Conservation (phyloP, 2,113 vertebrate species). For the Protobothrops mucrosquamatus region DNA sequence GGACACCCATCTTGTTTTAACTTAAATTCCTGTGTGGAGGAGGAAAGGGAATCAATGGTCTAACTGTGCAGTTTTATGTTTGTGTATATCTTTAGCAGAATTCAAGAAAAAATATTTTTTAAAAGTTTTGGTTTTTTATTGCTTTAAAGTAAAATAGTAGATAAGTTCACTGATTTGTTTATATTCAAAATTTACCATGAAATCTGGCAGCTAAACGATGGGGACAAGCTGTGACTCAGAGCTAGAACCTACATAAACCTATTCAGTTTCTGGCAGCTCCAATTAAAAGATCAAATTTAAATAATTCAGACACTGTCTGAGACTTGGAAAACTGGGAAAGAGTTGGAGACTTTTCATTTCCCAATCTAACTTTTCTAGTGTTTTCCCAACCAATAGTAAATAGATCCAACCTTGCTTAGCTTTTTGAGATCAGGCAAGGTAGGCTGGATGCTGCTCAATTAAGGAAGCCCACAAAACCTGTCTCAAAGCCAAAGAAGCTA, state of each 20-base stretch:
- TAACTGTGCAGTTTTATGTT: not conserved
- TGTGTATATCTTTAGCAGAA: not conserved
- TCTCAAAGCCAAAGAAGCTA: too few relatives aligned
- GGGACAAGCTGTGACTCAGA: not conserved
- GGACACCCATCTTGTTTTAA: not conserved
- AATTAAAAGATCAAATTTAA: not conserved
- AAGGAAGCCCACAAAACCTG: too few relatives aligned
- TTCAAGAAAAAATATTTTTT: not conserved
- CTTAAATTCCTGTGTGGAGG: not conserved
- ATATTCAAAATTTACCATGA: not conserved
- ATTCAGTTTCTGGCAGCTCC: not conserved
- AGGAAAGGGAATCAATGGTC: not conserved
- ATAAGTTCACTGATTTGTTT: not conserved
- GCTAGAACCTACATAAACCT: too few relatives aligned
- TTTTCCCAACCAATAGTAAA: too few relatives aligned
- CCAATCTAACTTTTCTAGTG: too few relatives aligned
- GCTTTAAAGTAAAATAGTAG: not conserved
- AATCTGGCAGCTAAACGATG: not conserved
- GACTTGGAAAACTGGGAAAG: not conserved
- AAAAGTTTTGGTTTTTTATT: not conserved
- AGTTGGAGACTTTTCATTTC: too few relatives aligned
- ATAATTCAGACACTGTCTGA: not conserved
- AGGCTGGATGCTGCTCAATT: too few relatives aligned
- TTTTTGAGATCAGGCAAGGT: too few relatives aligned
- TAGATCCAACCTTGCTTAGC: too few relatives aligned